phyloP scores from a whole-genome alignment of 2,113 vertebrate species.

The Isichthys henryi region DNA sequence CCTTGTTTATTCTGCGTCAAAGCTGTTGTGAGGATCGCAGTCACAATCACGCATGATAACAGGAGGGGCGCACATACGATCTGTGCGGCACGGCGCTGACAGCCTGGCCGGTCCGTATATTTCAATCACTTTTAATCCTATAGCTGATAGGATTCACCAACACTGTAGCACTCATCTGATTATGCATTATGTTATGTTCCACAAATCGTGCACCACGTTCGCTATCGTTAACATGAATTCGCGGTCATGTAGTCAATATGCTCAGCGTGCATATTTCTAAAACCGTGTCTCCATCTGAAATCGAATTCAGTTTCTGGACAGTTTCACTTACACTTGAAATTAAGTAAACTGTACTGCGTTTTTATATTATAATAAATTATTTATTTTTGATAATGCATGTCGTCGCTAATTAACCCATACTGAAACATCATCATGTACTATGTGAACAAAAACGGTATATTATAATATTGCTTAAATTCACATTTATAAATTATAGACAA shows the following conservation, averaged over 20 bases:
- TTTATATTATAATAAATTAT: slow-evolving; percentile 17
- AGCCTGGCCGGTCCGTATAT: not conserved
- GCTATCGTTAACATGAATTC: not conserved
- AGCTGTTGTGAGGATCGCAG: not conserved
- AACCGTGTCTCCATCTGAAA: not conserved
- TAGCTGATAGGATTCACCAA: not conserved
- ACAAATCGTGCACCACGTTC: not conserved
- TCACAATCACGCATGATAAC: not conserved
- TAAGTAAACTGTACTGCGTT: slow-evolving; percentile 25
- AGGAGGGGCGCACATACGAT: not conserved
- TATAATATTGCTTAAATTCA: not conserved
- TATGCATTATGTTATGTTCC: not conserved
- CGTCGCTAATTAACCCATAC: not conserved
- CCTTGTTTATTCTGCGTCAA: not conserved
- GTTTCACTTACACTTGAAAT: not conserved
- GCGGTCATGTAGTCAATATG: not conserved
- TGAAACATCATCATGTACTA: not conserved
- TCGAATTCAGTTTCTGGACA: not conserved
- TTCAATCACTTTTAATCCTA: not conserved
- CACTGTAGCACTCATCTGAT: not conserved
- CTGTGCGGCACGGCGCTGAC: not conserved
- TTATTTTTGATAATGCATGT: not conserved
- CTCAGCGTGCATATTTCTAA: not conserved
- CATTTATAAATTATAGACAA: not conserved
- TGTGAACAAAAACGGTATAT: not conserved